phyloP scores from a whole-genome alignment of 35 echinoderm and acorn worm species.

The Apostichopus californicus region DNA sequence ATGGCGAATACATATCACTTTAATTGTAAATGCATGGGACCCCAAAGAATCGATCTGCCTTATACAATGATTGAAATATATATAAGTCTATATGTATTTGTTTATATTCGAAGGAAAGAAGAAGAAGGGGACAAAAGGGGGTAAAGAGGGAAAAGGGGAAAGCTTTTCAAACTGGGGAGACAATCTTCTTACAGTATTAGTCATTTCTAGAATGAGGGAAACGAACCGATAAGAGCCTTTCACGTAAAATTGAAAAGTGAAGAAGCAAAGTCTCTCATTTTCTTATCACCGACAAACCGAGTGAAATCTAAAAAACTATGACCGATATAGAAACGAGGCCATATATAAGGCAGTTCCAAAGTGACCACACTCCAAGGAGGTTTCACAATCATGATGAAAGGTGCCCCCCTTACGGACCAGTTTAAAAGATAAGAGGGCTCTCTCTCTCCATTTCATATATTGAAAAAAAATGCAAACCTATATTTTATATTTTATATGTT shows the following conservation, averaged over 20 bases:
- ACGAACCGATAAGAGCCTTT: neutral
- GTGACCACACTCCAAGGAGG: no score
- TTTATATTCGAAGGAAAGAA: neutral
- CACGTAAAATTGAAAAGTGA: neutral
- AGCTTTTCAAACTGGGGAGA: neutral
- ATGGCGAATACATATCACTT: constrained; percentile 3
- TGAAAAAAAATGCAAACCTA: no score
- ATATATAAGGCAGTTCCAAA: neutral
- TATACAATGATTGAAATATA: neutral
- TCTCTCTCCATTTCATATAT: no score
- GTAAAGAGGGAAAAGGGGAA: neutral
- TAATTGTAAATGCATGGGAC: neutral
- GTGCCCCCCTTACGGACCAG: no score
- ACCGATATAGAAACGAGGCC: constrained; percentile 3
- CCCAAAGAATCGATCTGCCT: neutral
- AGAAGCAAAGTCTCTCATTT: neutral
- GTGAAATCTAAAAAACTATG: neutral
- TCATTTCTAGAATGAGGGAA: neutral
- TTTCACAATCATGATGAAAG: no score
- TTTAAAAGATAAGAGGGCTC: no score
- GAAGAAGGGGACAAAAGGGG: neutral
- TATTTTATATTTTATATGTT: no score
- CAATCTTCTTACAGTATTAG: neutral
- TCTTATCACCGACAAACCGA: neutral
- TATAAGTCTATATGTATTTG: neutral